Base-by-base conservation (phyloP, 2,113 vertebrate species). In the Rutilus rutilus region DNA sequence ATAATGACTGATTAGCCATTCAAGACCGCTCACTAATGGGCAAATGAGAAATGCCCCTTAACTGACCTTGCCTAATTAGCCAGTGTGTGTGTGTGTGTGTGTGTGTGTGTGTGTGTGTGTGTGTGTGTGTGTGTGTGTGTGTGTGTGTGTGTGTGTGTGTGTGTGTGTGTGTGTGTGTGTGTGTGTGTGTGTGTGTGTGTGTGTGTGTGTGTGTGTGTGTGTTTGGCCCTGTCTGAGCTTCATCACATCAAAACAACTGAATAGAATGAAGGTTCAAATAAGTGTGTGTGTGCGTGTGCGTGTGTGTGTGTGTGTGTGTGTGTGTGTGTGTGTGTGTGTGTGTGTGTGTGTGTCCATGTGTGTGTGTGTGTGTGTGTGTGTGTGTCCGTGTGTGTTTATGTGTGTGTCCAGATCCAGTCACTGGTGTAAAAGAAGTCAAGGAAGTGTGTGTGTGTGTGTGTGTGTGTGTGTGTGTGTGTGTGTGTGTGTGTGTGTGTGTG, bases 1-100 rank as follows among this genome's bases (percentile, higher is more conserved):
- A 78, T 78, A 78, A 87, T 64, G 39, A 64, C n/a, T 80, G 47
- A 80, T 71, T 86, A 76, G 71, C 74, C 65, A 84, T 82, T 67
- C 74, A 74, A 83, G 71, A 81, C 42, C 85, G 78, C 14, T 73
- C 42, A 57, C 59, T 84, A 86, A 86, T 86, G 76, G 82, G 15
- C 62, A 73, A 77, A 71, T 67, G 64, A 81, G 67, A 83, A 85
- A 52, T 84, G 65, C 36, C 78, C 85, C 67, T 86, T 39, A 65
- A 64, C 85, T 75, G 79, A 71, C 78, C 69, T 79, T 87, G 10
- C 10, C 81, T 87, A 87, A 88, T 88, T 88, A 86, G 10, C 7
- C 57, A 36, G 75, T n/a, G 3, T 76, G 8, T n/a, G 67, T 75
- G 59, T 71, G 75, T 79, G 60, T 71, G 17, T 88, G 79, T 83